Percentiles rank a stretch among this genome's conserved stretches.
phyloP scores from a whole-genome alignment of 2,113 vertebrate species.

The Noctilio leporinus region DNA sequence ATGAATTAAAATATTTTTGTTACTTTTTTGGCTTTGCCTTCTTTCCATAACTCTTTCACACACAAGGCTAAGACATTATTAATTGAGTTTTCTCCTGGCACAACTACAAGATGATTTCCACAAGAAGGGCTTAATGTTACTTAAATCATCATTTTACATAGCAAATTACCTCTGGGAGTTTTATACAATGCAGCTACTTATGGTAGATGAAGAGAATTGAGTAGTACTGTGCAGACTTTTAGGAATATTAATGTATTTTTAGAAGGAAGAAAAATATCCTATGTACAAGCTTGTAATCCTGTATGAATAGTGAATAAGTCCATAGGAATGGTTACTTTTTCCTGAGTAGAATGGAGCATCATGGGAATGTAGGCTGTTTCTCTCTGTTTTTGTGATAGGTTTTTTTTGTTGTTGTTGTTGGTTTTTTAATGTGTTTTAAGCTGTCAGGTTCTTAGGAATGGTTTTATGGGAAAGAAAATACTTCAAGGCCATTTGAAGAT shows the following conservation, averaged over 20 bases:
- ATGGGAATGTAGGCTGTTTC: conserved; percentile 30
- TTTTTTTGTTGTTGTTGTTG: too few species aligned
- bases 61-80: conserved; percentile 13
- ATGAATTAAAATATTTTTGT: neutral
- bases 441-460: conserved; percentile 71
- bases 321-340: neutral
- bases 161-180: conserved; percentile 13
- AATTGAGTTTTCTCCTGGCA: conserved; percentile 77
- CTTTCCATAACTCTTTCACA: neutral
- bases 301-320: conserved; percentile 10
- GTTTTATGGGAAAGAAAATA: conserved; percentile 31
- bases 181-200: neutral
- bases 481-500: neutral
- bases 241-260: neutral
- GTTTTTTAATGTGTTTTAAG: conserved; percentile 70
- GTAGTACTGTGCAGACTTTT: neutral
- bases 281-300: neutral
- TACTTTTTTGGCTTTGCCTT: neutral
- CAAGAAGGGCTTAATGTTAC: conserved; percentile 69
- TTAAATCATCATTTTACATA: conserved; percentile 36
- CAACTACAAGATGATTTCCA: conserved; percentile 71
- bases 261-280: neutral
- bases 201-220: conserved; percentile 17
- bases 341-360: neutral
- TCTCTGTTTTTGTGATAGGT: conserved; percentile 73